Percentiles rank a stretch among this genome's conserved stretches.
Conservation (phyloP, 1,140 invertebrate species). For the Saxidomus purpurata region DNA sequence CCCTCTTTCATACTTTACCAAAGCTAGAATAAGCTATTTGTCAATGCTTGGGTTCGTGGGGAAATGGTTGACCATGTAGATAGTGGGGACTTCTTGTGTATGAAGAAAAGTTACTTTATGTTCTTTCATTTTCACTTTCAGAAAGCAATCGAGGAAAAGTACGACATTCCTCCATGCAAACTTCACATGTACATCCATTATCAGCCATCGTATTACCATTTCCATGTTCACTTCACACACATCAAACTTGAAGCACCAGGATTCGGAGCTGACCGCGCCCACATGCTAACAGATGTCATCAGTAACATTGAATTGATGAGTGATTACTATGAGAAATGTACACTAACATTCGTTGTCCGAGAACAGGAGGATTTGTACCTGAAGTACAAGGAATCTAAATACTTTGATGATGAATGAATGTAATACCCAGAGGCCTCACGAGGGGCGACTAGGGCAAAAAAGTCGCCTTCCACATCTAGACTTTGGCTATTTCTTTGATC, state of each 20-base stretch:
- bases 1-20: too few species aligned
- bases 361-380: constrained; percentile 82
- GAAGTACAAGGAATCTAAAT: constrained; percentile 77
- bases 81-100: too few species aligned
- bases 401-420: constrained; percentile 69
- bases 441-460: too few species aligned
- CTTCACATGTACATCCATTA: constrained; percentile 96
- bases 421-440: too few species aligned
- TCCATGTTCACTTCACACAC: constrained; percentile 98
- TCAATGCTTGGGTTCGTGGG: too few species aligned
- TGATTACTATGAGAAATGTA: constrained; percentile 94
- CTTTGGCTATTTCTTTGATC: too few species aligned
- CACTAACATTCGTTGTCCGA: constrained; percentile 88
- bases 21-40: too few species aligned
- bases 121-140: too few species aligned
- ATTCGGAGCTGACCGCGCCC: constrained; percentile 93
- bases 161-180: constrained; percentile 90
- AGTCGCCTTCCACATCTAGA: too few species aligned
- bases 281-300: constrained; percentile 96
- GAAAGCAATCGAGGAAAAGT: constrained; percentile 93
- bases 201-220: constrained; percentile 98
- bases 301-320: constrained; percentile 93
- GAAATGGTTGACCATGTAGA: too few species aligned
- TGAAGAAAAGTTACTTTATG: too few species aligned
- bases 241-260: constrained; percentile 93